phyloP scores from a whole-genome alignment of 1,140 invertebrate genomes.

The Phymorhynchus buccinoides region DNA sequence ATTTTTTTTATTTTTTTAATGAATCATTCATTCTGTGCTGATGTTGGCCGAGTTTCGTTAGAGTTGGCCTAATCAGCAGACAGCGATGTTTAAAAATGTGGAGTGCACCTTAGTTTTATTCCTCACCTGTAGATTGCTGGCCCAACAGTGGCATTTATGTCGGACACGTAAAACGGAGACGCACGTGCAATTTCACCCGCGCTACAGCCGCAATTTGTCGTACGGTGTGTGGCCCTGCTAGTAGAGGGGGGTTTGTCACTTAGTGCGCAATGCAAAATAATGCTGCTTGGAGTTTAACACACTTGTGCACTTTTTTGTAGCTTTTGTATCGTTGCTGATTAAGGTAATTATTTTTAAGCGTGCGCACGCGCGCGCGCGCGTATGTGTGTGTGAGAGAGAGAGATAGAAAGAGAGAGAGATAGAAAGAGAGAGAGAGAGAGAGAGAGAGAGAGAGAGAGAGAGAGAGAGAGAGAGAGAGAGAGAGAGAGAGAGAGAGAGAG shows the following conservation, averaged over 20 bases:
- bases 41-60: no score
- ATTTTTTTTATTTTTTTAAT: no score
- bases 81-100: no score
- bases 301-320: no score
- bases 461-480: not conserved
- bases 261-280: no score
- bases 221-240: no score
- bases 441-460: not conserved
- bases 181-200: not conserved
- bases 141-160: not conserved
- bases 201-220: not conserved
- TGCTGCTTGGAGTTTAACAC: no score
- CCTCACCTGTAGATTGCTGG: not conserved
- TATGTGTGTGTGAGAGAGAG: not conserved
- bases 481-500: not conserved
- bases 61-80: no score
- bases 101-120: no score
- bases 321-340: not conserved
- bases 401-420: constrained; percentile 22
- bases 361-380: not conserved
- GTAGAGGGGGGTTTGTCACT: no score
- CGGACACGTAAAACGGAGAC: not conserved
- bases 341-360: not conserved
- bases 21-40: no score
- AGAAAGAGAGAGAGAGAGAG: no score